Base-by-base conservation (phyloP, 1,140 invertebrate genomes). In the Drosophila bifasciata region DNA sequence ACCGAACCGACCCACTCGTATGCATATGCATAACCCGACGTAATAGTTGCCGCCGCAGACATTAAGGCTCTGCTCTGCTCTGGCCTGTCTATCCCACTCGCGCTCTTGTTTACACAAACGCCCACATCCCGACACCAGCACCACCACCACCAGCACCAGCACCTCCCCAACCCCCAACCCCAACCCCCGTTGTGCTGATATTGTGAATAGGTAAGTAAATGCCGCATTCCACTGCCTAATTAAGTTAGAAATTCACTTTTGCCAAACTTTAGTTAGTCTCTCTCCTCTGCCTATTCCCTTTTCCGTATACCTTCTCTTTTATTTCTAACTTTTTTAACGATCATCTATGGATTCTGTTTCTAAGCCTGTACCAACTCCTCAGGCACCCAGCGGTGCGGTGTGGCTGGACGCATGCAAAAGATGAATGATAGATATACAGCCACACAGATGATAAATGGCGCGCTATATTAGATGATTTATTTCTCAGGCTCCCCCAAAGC, bases 391-490 rank as follows among this genome's bases (percentile, higher is more conserved):
- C 80, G 68, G 79, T 48, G 69, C 43, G 48, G 32, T 36, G 5
- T 36, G 11, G 32, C 11, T 36, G 32, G 32, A 36, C 28, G 46
- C 36, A 41, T 69, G 74, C 74, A 74, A 83, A 76, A 85, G 80
- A 85, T 86, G 81, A 85, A 85, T 85, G 80, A 88, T 85, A 25
- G 23, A 86, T 85, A 86, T 85, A 79, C 83, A 70, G 81, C 77
- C 59, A 36, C 32, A 36, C 16, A 70, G 80, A 77, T 85, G 80
- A 85, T 85, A 85, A 85, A 85, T 85, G 74, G 80, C 80, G 80
- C 81, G 80, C 80, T 86, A 85, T 74, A 85, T 85, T 86, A 85
- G 86, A 85, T 85, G 73, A 85, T 85, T 85, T 85, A 85, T 85
- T 68, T 86, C 59, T 21, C 53, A 60, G 53, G 44, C 40, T 43